Percentiles rank a stretch among this genome's conserved stretches.
phyloP scores from a whole-genome alignment of 2,797 vertebrate species.

The Macroramphosus scolopax region DNA sequence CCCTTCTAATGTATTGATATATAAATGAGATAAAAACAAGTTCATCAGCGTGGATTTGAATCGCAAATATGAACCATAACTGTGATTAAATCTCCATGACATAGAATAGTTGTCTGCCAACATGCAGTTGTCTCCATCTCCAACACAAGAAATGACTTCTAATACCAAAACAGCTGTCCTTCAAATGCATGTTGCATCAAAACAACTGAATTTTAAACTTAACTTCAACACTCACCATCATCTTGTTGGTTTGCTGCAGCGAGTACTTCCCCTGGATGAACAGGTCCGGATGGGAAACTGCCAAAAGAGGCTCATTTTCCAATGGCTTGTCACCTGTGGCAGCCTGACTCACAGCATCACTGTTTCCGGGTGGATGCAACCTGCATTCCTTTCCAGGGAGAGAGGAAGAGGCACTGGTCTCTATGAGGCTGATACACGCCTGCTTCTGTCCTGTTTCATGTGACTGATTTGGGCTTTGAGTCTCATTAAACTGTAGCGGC shows the following conservation, averaged over 20 bases:
- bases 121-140: no score
- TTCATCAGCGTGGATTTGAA: no score
- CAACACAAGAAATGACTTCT: no score
- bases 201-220: no score
- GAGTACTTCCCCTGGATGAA: slow-evolving; percentile 10
- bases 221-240: slow-evolving; percentile 33
- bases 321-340: not conserved
- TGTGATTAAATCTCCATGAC: not conserved
- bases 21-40: no score
- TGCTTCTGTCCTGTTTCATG: slow-evolving; percentile 2
- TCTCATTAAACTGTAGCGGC: slow-evolving; percentile 7
- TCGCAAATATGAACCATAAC: not conserved
- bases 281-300: slow-evolving; percentile 18
- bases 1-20: no score
- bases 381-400: slow-evolving; percentile 6
- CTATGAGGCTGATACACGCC: not conserved
- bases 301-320: slow-evolving; percentile 2
- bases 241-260: not conserved
- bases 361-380: slow-evolving; percentile 18
- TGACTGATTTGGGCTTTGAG: slow-evolving; percentile 12
- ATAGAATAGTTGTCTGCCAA: no score
- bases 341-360: not conserved
- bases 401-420: slow-evolving; percentile 5
- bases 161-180: no score
- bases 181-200: no score